phyloP scores from a whole-genome alignment of 2,113 vertebrate genomes.

The Riparia riparia region DNA sequence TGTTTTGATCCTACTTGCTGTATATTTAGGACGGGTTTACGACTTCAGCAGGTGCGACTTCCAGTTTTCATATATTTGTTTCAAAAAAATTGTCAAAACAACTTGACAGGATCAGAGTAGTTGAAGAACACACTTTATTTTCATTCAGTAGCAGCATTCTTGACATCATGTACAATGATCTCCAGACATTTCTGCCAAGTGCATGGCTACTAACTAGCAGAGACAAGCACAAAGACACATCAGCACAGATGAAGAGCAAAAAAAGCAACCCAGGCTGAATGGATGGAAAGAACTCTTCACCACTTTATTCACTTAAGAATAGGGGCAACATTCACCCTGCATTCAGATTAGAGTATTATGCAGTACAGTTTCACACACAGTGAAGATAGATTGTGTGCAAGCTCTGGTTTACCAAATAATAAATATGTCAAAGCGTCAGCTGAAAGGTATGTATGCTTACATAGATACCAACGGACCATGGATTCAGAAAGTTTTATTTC shows the following conservation, averaged over 20 bases:
- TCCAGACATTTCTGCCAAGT: neutral
- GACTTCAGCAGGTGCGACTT: neutral
- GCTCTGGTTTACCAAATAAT: neutral
- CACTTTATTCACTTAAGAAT: neutral
- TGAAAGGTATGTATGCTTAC: neutral
- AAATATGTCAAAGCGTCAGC: neutral
- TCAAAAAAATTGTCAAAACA: neutral
- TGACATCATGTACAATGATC: neutral
- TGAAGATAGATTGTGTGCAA: neutral
- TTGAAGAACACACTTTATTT: neutral
- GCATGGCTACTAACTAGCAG: neutral
- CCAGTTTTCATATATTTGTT: neutral
- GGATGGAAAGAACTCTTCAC: neutral
- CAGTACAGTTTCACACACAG: neutral
- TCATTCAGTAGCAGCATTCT: neutral
- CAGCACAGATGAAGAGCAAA: neutral
- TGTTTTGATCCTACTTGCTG: neutral
- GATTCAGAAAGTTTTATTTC: neutral
- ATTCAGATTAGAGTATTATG: neutral
- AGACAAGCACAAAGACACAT: neutral
- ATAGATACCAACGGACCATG: neutral
- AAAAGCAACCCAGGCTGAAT: neutral
- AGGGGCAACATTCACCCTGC: too few species aligned
- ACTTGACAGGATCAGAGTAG: neutral
- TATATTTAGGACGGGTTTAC: neutral